Base-by-base conservation (phyloP, 2,797 vertebrate genomes). In the Rhynchonycteris naso region DNA sequence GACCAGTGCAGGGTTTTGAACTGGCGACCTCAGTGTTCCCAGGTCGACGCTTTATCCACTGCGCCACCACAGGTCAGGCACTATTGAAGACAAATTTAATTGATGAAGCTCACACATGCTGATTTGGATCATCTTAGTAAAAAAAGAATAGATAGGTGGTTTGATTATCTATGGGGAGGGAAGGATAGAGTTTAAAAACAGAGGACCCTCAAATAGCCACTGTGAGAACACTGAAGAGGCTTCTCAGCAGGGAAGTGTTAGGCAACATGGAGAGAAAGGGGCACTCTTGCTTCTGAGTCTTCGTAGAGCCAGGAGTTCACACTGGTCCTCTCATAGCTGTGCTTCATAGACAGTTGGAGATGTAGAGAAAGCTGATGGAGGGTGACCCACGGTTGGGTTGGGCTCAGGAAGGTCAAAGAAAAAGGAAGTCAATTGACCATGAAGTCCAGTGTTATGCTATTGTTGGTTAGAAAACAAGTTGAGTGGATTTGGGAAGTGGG, bases 31-130 rank as follows among this genome's bases (percentile, higher is more conserved):
- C n/a, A n/a, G n/a, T n/a, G n/a, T n/a, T n/a, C n/a, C n/a, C n/a
- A n/a, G n/a, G n/a, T n/a, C n/a, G n/a, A n/a, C n/a, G n/a, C n/a
- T n/a, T n/a, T n/a, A n/a, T n/a, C n/a, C n/a, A n/a, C n/a, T n/a
- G n/a, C n/a, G n/a, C n/a, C n/a, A n/a, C n/a, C n/a, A n/a, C n/a
- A n/a, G n/a, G n/a, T n/a, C n/a, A n/a, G n/a, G n/a, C n/a, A n/a
- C n/a, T 72, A 58, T n/a, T 50, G 82, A 95, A 93, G 74, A 19
- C 43, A 68, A 86, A 7, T 93, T 68, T 35, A 54, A 69, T 16
- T 90, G 59, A 90, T 38, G 66, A 86, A 54, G 66, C 18, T 65
- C 28, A 75, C 18, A 19, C 5, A 15, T 33, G 28, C 15, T 81
- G 38, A 28, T 15, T 81, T 52, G 59, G 52, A 35, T 95, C 50